phyloP scores from a whole-genome alignment of 2,888 invertebrate species.

The Chironomus riparius region DNA sequence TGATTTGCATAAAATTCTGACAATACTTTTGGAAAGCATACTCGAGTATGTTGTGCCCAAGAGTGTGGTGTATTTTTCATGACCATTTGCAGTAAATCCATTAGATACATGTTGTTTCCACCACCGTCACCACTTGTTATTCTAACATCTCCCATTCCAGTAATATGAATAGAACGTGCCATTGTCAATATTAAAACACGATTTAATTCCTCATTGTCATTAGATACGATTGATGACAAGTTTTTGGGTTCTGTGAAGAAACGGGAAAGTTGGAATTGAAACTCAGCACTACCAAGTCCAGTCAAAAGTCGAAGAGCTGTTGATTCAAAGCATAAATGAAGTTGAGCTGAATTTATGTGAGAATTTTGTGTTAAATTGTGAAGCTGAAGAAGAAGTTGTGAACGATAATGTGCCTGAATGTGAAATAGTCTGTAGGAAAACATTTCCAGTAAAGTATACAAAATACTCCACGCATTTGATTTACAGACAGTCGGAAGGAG shows the following conservation, averaged over 20 bases:
- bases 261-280: conserved; percentile 85
- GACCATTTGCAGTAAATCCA: conserved; percentile 79
- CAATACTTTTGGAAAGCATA: conserved; percentile 82
- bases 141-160: conserved; percentile 54
- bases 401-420: conserved; percentile 90
- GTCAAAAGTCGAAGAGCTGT: conserved; percentile 78
- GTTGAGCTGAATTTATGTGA: conserved; percentile 89
- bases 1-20: conserved; percentile 78
- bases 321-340: conserved; percentile 88
- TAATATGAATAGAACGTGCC: conserved; percentile 89
- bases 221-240: conserved; percentile 59
- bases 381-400: conserved; percentile 82
- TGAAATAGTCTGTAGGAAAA: conserved; percentile 94
- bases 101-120: conserved; percentile 34
- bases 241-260: conserved; percentile 88
- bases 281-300: conserved; percentile 87
- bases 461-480: conserved; percentile 87
- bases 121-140: conserved; percentile 50
- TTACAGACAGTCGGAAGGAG: conserved; percentile 84
- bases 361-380: conserved; percentile 86
- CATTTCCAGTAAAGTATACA: conserved; percentile 94
- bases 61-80: conserved; percentile 92
- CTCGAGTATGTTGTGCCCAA: conserved; percentile 88
- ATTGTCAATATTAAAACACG: conserved; percentile 85
- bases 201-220: conserved; percentile 92